Evolutionary conservation across 1,140 invertebrate genomes (phyloP).

Genomic region (Eubasilissa regina): DNA sequence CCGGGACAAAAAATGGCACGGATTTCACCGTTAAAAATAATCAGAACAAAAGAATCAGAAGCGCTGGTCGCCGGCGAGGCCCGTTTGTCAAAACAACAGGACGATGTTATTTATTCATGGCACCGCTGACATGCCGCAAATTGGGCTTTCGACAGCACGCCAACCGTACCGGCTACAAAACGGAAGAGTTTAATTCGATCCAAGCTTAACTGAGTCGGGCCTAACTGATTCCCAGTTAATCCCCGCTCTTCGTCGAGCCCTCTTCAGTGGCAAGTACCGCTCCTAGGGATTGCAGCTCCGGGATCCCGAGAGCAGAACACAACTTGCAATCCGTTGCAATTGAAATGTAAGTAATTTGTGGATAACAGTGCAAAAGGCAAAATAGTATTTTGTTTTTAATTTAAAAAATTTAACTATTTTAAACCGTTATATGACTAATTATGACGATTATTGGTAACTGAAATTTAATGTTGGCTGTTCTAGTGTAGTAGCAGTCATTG

Average conservation of each 20-base stretch:
- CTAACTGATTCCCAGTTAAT: constrained; percentile 26
- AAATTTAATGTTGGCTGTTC: too few species aligned
- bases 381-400: background rate
- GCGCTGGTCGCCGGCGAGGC: background rate
- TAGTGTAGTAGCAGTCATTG: too few species aligned
- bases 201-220: too few species aligned
- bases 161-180: constrained; percentile 15
- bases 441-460: too few species aligned
- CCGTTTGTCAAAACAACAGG: constrained; percentile 45
- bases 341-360: too few species aligned
- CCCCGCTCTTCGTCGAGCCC: background rate
- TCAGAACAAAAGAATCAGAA: too few species aligned
- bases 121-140: constrained; percentile 24
- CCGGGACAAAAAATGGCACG: too few species aligned
- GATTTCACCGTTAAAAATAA: too few species aligned
- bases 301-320: too few species aligned
- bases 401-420: background rate
- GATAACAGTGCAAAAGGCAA: too few species aligned
- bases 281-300: background rate
- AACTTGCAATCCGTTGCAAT: too few species aligned
- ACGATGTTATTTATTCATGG: constrained; percentile 45
- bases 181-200: constrained; percentile 42
- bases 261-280: background rate
- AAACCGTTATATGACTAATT: too few species aligned
- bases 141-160: constrained; percentile 39